phyloP scores from a whole-genome alignment of 2,797 vertebrate species.

The Nyctibius grandis region DNA sequence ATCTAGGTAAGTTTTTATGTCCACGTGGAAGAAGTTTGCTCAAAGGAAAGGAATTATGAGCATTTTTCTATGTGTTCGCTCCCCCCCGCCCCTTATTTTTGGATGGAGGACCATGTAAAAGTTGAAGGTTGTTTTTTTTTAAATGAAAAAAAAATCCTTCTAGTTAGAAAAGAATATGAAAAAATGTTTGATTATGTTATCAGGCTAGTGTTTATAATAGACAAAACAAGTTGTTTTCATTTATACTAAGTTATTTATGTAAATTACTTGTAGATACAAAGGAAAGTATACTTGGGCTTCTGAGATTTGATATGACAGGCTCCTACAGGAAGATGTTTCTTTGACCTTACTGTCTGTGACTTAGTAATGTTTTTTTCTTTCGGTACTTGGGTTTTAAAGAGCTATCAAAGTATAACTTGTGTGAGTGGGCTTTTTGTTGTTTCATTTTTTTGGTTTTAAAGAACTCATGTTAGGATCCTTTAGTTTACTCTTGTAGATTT shows the following conservation, averaged over 20 bases:
- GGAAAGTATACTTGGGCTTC: background rate
- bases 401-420: background rate
- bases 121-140: background rate
- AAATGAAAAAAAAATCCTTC: background rate
- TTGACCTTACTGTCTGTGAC: background rate
- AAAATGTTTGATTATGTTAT: background rate
- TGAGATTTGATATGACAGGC: background rate
- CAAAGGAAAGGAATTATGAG: background rate
- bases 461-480: background rate
- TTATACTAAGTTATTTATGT: background rate
- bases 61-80: background rate
- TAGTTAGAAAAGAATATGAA: background rate
- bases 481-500: background rate
- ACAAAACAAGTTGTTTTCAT: background rate
- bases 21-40: background rate
- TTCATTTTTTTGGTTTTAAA: background rate
- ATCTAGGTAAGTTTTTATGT: background rate
- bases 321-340: background rate
- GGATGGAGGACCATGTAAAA: background rate
- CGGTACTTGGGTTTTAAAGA: background rate
- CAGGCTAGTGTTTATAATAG: background rate
- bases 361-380: background rate
- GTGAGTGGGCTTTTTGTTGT: rapidly evolving
- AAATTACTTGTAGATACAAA: background rate
- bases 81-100: background rate